phyloP scores from a whole-genome alignment of 2,797 vertebrate species.

The Neosalanx taihuensis region DNA sequence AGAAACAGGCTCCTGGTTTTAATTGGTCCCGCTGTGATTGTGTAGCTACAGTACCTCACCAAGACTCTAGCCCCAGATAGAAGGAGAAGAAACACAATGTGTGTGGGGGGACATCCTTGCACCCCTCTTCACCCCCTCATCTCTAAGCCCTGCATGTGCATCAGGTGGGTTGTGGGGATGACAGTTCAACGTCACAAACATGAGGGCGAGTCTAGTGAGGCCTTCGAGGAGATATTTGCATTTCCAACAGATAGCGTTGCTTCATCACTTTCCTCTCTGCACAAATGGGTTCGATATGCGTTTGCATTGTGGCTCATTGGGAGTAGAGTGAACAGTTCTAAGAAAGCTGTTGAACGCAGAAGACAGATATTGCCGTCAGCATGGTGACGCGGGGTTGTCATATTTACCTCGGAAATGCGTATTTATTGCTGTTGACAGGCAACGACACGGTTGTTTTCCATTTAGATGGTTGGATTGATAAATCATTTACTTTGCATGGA shows the following conservation, averaged over 20 bases:
- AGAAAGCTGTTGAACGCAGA: background rate
- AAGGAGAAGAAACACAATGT: background rate
- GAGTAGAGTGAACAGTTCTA: background rate
- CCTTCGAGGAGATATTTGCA: background rate
- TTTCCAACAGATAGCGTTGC: background rate
- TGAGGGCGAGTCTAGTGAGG: no score
- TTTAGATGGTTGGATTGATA: conserved; percentile 56
- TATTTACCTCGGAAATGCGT: conserved; percentile 54
- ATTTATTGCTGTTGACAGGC: conserved; percentile 46
- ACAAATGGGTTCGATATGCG: background rate
- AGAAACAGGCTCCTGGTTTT: conserved; percentile 52
- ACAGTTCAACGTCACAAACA: background rate
- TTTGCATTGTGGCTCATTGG: background rate
- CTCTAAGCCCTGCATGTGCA: no score
- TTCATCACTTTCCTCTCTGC: background rate
- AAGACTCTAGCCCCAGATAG: conserved; percentile 45
- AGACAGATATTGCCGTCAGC: conserved; percentile 26
- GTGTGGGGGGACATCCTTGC: background rate
- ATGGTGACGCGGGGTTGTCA: conserved; percentile 47
- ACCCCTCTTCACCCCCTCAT: no score
- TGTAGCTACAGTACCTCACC: conserved; percentile 40
- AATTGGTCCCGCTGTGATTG: conserved; percentile 69
- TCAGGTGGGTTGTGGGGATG: background rate
- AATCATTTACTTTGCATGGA: conserved; percentile 58
- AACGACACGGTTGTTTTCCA: conserved; percentile 53